These are phyloP conservation scores for Tipula lateralis DNA, from an alignment of 2,888 invertebrate species.

Conservation along the genomic window DNA sequence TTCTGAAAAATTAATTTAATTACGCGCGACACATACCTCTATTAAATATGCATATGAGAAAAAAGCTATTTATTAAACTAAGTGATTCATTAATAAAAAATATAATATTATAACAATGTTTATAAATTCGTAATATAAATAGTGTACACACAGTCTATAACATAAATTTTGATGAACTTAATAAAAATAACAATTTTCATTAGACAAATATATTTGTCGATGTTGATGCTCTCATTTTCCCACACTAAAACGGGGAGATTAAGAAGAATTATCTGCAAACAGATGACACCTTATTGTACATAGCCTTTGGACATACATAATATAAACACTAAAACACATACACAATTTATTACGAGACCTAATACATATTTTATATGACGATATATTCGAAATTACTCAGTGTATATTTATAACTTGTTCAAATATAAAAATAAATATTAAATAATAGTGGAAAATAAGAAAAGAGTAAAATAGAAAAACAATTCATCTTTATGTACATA, in stretches of 20 bases:
- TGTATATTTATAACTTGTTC: neutral
- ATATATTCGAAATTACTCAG: neutral
- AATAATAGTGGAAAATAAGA: neutral
- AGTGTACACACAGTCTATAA: neutral
- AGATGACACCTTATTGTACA: neutral
- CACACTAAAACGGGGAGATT: neutral
- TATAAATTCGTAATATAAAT: neutral
- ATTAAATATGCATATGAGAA: neutral
- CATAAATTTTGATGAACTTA: neutral
- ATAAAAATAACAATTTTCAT: neutral
- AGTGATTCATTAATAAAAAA: neutral
- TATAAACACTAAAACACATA: neutral
- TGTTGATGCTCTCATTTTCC: neutral
- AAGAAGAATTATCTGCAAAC: neutral
- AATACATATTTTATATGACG: neutral
- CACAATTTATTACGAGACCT: neutral
- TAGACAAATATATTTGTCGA: neutral
- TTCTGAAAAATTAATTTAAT: neutral
- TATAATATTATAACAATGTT: neutral
- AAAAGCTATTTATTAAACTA: neutral
- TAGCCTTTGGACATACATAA: neutral
- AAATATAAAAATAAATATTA: conserved; percentile 6
- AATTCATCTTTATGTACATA: neutral
- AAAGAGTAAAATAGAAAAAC: conserved; percentile 2
- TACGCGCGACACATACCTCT: neutral